Evolutionary conservation across 2,888 invertebrate species (phyloP), one percentile per base, ranked within the genome.

Genomic region (Orthosia gracilis): DNA sequence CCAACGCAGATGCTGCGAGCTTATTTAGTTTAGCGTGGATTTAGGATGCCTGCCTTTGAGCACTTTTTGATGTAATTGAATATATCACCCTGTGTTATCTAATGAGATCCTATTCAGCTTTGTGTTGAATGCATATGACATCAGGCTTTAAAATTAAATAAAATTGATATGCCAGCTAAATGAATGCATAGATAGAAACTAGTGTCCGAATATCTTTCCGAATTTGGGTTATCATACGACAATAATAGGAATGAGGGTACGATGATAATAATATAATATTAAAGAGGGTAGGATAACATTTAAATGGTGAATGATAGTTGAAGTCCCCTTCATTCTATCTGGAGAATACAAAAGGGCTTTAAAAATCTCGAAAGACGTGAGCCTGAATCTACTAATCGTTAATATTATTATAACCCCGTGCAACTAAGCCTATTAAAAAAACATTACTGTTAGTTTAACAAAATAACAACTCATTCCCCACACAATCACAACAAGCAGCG

Each of bases 401-500:
- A 21, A 26, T 74, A 18, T 17, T 52, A 61, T 40, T 50, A 61
- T 49, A 45, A 50, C 77, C 45, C 15, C 45, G 26, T 26, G 49
- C 2, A 49, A 54, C 11, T 18, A 68, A 26, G 49, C 54, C 12
- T 12, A 67, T 68, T 23, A 47, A 23, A 23, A 49, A 31, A 23
- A 26, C 7, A n/a, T 26, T 50, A 45, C 2, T 31, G 5, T 31
- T 1, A 40, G 21, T 47, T 47, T 57, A 26, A 4, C 18, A 55
- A 18, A 13, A 47, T 52, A 13, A 26, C 21, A 21, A 11, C 12
- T 26, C 15, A 50, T 50, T 61, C 40, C 4, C 26, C 3, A 31
- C 5, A 40, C 21, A 13, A 54, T 23, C 4, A 52, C 17, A 59
- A 69, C 72, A 17, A 52, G 74, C 74, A 69, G 61, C 83, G 88